Evolutionary conservation across 2,113 vertebrate genomes (phyloP), one percentile per base, ranked within the genome.

Genomic region (Cheilinus undulatus): DNA sequence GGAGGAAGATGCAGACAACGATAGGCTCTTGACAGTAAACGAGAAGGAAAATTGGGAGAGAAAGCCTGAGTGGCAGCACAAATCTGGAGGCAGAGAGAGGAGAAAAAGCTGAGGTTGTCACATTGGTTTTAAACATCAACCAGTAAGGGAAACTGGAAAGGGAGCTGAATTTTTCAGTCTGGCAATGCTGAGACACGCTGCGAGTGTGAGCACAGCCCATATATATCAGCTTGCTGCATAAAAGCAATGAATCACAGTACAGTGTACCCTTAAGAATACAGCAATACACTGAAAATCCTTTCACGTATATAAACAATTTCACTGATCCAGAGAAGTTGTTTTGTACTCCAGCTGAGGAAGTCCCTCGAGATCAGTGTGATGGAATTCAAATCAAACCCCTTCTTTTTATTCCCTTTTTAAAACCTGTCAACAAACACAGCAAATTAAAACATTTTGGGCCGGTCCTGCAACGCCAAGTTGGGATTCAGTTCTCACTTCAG

Each of bases 101-200:
- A 83, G 68, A 73, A 80, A 78, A 64, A 38, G 53, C 68, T 78
- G 82, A 90, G 78, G 75, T 46, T 74, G 85, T 90, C 80, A 82
- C 49, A 69, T 48, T 51, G 59, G 73, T 82, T 82, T 80, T 60
- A 78, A 86, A 86, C 69, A 67, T 78, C 57, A 63, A 85, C 71
- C 62, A 76, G 71, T 77, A 38, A 46, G 76, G 46, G 59, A 69
- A 69, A 76, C 43, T 62, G 30, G 78, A 43, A 89, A 81, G 83
- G 56, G 65, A 80, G 62, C 59, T 54, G 71, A 60, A 69, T 73
- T 76, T 73, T 88, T 70, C 71, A 82, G 68, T 49, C 15, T 14
- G 40, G 40, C 15, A 42, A 42, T 42, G 22, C 23, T 40, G 43
- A 43, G 32, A 60, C 38, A 53, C n/a, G 26, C 22, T 20, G 3